A percentile compares a stretch with the other conserved stretches of the same genome.
These are phyloP conservation scores for Ceuthmochares aereus DNA, from an alignment of 2,113 vertebrate species.

Conservation along the genomic window DNA sequence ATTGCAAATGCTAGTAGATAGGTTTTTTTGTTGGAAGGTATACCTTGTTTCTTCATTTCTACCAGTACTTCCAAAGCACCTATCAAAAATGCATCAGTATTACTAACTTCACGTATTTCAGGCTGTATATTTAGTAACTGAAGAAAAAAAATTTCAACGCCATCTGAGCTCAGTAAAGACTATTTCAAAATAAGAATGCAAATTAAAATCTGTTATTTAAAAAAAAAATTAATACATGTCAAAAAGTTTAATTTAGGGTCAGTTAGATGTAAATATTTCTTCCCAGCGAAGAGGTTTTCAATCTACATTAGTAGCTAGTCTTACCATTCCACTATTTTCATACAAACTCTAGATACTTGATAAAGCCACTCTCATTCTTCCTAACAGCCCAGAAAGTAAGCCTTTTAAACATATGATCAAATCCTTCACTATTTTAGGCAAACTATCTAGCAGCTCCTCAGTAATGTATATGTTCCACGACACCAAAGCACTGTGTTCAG, in stretches of 20 bases:
- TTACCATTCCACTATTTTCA: neutral
- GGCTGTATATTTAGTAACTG: neutral
- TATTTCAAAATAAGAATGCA: neutral
- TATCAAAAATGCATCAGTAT: constrained; percentile 58
- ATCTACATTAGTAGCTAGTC: neutral
- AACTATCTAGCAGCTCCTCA: neutral
- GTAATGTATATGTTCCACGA: rapidly evolving
- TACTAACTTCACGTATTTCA: neutral
- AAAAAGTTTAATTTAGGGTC: neutral
- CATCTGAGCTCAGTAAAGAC: neutral
- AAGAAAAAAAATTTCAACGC: neutral
- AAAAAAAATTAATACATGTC: neutral
- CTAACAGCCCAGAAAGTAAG: neutral
- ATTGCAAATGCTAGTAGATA: constrained; percentile 83
- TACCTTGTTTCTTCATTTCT: constrained; percentile 85
- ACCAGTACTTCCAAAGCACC: constrained; percentile 86
- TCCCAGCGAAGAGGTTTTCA: neutral
- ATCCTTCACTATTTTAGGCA: neutral
- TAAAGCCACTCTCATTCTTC: neutral
- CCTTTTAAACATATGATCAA: neutral
- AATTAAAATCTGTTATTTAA: neutral
- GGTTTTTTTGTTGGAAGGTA: constrained; percentile 86
- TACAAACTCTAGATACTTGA: neutral
- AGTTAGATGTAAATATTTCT: neutral
- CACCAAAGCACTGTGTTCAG: neutral